Conservation (phyloP, 2,113 vertebrate genomes). For the Tetrao urogallus region DNA sequence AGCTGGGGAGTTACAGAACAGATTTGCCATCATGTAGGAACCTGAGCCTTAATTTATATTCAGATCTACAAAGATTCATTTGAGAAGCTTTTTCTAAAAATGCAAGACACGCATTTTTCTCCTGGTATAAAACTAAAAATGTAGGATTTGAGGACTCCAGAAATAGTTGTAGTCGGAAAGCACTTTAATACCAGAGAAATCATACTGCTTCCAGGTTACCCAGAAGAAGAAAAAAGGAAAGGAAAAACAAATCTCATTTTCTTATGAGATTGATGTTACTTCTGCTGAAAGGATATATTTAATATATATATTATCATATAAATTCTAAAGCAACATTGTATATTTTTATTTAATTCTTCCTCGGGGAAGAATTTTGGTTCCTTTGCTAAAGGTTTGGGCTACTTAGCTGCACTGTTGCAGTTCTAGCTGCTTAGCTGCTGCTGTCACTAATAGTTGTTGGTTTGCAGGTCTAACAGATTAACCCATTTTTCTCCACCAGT, state of each 20-base stretch:
- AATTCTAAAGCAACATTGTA: too few species aligned
- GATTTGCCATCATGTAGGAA: not conserved
- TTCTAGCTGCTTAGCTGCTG: slow-evolving; percentile 76
- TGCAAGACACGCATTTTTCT: not conserved
- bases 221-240: not conserved
- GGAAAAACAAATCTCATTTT: not conserved
- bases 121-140: not conserved
- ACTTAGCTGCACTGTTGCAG: not conserved
- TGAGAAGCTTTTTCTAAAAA: not conserved
- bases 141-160: not conserved
- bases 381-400: not conserved
- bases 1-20: slow-evolving; percentile 8
- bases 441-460: slow-evolving; percentile 76
- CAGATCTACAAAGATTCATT: slow-evolving; percentile 26
- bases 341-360: not conserved
- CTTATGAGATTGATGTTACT: not conserved
- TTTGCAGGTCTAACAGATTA: slow-evolving; percentile 81
- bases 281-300: not conserved
- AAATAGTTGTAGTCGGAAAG: slow-evolving; percentile 15
- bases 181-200: not conserved
- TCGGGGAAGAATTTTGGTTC: not conserved
- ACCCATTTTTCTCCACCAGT: slow-evolving; percentile 83
- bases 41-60: slow-evolving; percentile 28
- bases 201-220: not conserved
- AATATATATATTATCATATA: too few species aligned